Evolutionary conservation across 2,888 invertebrate species (phyloP).

Genomic region (Cerceris ruficornis): DNA sequence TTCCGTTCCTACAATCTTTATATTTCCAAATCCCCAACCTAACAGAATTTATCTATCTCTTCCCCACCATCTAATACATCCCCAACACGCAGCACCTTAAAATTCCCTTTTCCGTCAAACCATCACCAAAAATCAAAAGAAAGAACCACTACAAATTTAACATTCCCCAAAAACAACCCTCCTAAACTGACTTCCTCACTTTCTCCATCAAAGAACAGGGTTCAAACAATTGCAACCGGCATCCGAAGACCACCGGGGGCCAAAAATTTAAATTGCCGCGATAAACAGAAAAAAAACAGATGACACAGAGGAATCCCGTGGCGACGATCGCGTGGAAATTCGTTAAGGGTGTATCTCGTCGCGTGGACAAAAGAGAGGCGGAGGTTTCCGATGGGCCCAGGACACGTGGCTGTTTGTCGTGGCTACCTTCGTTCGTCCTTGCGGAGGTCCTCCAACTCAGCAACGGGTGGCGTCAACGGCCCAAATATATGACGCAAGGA

Average conservation of each 20-base stretch:
- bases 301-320: constrained; percentile 12
- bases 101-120: no score
- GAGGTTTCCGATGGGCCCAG: constrained; percentile 2
- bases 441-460: constrained; percentile 76
- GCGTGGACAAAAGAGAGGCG: constrained; percentile 26
- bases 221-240: background rate
- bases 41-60: no score
- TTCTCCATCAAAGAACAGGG: background rate
- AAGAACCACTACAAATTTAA: no score
- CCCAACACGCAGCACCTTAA: no score
- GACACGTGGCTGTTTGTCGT: constrained; percentile 50
- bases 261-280: constrained; percentile 44
- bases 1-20: no score
- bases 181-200: no score
- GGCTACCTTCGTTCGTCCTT: constrained; percentile 71
- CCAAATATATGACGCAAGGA: constrained; percentile 78
- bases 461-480: constrained; percentile 72
- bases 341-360: constrained; percentile 21
- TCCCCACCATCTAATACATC: no score
- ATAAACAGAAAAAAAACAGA: constrained; percentile 34
- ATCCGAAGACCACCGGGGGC: constrained; percentile 5
- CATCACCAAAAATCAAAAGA: no score
- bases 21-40: no score
- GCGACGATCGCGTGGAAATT: background rate
- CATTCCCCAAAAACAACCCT: no score